Conservation (phyloP, 2,797 vertebrate genomes). For the Clarias platycephalus region DNA sequence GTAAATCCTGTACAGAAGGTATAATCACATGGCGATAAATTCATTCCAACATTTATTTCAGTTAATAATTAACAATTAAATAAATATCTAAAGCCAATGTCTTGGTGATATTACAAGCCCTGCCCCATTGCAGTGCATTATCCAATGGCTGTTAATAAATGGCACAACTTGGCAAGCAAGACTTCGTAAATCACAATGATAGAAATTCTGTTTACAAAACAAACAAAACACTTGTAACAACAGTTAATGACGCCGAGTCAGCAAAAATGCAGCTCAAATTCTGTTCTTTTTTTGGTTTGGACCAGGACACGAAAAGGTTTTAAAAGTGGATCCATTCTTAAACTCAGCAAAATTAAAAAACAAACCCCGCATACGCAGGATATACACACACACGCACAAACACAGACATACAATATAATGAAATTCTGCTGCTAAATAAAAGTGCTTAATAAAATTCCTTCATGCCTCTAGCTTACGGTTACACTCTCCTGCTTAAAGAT, state of each 20-base stretch:
- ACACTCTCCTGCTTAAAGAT: slow-evolving; percentile 24
- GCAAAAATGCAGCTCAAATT: slow-evolving; percentile 1
- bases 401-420: background rate
- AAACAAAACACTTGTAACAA: slow-evolving; percentile 25
- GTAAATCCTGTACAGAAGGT: background rate
- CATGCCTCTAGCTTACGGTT: slow-evolving; percentile 37
- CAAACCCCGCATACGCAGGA: background rate
- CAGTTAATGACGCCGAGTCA: slow-evolving; percentile 9
- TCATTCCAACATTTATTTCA: background rate
- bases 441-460: slow-evolving; percentile 22
- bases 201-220: slow-evolving; percentile 47
- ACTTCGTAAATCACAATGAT: slow-evolving; percentile 39
- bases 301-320: background rate
- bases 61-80: background rate
- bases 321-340: background rate
- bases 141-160: slow-evolving; percentile 18
- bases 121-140: background rate
- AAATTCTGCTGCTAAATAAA: slow-evolving; percentile 2
- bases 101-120: background rate
- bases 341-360: background rate
- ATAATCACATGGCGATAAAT: background rate
- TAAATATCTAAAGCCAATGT: background rate
- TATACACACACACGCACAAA: background rate
- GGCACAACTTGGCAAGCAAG: slow-evolving; percentile 22
- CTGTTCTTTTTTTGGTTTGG: slow-evolving; percentile 14